These are phyloP conservation scores for Acleris sparsana DNA, from an alignment of 2,888 invertebrate genomes.

Conservation along the genomic window DNA sequence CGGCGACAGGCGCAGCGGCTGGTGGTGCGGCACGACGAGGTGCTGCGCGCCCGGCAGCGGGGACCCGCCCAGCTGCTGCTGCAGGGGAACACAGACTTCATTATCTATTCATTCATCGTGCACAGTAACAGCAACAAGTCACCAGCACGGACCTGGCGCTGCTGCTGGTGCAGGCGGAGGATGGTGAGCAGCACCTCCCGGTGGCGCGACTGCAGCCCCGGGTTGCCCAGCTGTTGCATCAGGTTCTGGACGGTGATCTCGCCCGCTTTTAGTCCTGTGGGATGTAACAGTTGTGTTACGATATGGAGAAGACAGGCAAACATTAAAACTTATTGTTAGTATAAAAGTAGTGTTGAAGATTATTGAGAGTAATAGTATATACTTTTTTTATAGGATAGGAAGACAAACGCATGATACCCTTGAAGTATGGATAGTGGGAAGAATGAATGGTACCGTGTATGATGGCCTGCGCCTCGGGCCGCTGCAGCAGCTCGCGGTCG, in stretches of 20 bases:
- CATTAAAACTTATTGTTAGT: too few species aligned
- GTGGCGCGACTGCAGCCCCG: conserved; percentile 88
- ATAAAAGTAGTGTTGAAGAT: too few species aligned
- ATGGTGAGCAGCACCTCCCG: conserved; percentile 88
- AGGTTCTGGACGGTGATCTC: conserved; percentile 90
- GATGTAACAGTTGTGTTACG: neutral
- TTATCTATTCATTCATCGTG: too few species aligned
- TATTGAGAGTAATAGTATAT: too few species aligned
- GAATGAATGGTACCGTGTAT: conserved; percentile 83
- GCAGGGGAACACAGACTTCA: too few species aligned
- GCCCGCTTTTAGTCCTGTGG: conserved; percentile 87
- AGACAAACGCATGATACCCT: too few species aligned
- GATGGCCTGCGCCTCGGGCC: conserved; percentile 90
- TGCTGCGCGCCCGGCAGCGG: conserved; percentile 57
- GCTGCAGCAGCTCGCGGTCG: conserved; percentile 86
- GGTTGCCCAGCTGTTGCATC: conserved; percentile 90
- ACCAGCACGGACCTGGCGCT: conserved; percentile 59
- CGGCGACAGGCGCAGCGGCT: conserved; percentile 85
- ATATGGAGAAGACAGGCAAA: too few species aligned
- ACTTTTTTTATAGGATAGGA: too few species aligned
- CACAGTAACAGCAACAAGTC: too few species aligned
- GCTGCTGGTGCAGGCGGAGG: conserved; percentile 79
- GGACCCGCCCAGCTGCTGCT: conserved; percentile 66
- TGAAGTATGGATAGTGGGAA: too few species aligned
- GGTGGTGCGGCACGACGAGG: conserved; percentile 68